Base-by-base conservation (phyloP, 2,113 vertebrate genomes). In the Rhegmatorhina hoffmannsi region DNA sequence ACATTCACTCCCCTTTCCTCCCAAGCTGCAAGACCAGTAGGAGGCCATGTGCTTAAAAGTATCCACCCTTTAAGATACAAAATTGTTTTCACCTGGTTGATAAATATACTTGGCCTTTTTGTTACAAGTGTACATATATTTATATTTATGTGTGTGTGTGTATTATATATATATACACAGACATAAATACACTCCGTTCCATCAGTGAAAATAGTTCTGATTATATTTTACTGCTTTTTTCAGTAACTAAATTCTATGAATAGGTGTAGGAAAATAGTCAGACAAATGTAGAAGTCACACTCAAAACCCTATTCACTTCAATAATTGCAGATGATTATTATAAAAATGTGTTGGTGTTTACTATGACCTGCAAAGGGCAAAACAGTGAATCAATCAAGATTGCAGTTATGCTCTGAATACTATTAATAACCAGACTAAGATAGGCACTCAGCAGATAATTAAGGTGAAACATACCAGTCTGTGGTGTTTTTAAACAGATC, bases 251-350 rank as follows among this genome's bases (percentile, higher is more conserved):
- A 80, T 26, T 63, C 17, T 69, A 38, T 43, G 79, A 90, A 92
- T n/a, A 86, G 43, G 43, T 88, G 29, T 81, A 63, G 86, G 68
- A 90, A 95, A 96, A 95, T 44, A 87, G 81, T 47, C 40, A 90
- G 68, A 67, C 38, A 94, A 95, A 92, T 43, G 50, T n/a, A 62
- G 49, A 82, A 95, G 72, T 67, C 78, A 40, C 55, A 40, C 64
- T 81, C 49, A 74, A 84, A 95, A 31, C 29, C 34, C 75, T 53
- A 76, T 83, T 88, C 66, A 33, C 46, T 81, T 79, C 66, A 67
- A 76, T 95, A 96, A 95, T 94, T 92, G 75, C 59, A 87, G 76
- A 77, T 82, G 53, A 92, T 96, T 94, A 87, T 82, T 90, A 68
- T 92, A 94, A 94, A 92, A 95, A 94, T 49, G 14, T 88, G 79